Evolutionary conservation across 1,140 invertebrate species (phyloP).

Genomic region (Drosophila chauvacae): DNA sequence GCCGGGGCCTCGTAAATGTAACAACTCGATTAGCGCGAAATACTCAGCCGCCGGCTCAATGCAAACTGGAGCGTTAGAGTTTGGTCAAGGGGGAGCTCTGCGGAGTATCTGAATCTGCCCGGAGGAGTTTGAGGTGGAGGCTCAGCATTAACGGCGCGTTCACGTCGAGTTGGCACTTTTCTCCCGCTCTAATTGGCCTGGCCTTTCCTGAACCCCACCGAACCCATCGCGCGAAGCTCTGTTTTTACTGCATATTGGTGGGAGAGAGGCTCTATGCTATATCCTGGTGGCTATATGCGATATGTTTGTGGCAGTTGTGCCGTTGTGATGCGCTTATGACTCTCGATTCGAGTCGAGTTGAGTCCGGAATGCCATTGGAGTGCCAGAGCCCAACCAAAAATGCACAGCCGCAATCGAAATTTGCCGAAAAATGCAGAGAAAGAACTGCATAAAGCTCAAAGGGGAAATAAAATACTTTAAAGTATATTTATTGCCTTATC

Average conservation of each 20-base stretch:
- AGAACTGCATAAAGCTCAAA: neutral
- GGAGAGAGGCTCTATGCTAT: constrained; percentile 5
- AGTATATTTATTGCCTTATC: too few relatives aligned
- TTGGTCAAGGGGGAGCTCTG: neutral
- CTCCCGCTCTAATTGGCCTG: constrained; percentile 71
- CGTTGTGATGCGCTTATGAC: constrained; percentile 72
- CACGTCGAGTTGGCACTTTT: constrained; percentile 68
- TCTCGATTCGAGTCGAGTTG: constrained; percentile 22
- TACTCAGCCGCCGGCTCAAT: constrained; percentile 60
- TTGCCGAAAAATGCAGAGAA: constrained; percentile 3
- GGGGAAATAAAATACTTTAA: too few relatives aligned
- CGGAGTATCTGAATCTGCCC: constrained; percentile 21
- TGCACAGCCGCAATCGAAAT: constrained; percentile 54
- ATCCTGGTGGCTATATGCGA: constrained; percentile 4
- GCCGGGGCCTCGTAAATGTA: constrained; percentile 69
- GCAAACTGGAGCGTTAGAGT: constrained; percentile 77
- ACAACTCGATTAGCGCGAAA: constrained; percentile 81
- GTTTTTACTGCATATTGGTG: constrained; percentile 75
- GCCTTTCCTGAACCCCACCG: constrained; percentile 14
- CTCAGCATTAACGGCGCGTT: constrained; percentile 62
- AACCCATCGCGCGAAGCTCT: constrained; percentile 16
- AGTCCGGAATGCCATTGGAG: constrained; percentile 15
- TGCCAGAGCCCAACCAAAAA: constrained; percentile 26
- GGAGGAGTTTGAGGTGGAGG: constrained; percentile 6
- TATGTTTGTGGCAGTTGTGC: constrained; percentile 50